Percentiles rank a stretch among this genome's conserved stretches.
These are phyloP conservation scores for Emydocephalus ijimae DNA, from an alignment of 2,113 vertebrate species.

Conservation along the genomic window DNA sequence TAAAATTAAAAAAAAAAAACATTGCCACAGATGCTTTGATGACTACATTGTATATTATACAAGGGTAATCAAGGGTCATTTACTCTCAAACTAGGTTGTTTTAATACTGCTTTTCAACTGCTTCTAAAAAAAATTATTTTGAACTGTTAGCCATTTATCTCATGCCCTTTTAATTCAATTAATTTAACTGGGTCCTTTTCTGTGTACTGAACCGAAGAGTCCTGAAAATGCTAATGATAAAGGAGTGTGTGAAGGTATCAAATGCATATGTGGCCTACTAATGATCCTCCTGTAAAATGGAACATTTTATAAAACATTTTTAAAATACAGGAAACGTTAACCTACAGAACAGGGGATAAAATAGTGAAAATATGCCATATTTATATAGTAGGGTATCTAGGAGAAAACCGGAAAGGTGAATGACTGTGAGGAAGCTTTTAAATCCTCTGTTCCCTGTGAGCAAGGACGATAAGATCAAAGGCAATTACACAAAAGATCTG, in stretches of 20 bases:
- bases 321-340: slow-evolving; percentile 54
- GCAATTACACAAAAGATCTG: slow-evolving; percentile 56
- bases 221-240: not conserved
- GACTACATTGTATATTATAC: not conserved
- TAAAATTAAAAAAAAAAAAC: not conserved
- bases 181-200: not conserved
- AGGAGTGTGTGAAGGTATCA: not conserved
- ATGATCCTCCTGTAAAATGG: slow-evolving; percentile 26
- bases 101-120: not conserved
- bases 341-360: slow-evolving; percentile 31
- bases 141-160: not conserved
- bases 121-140: not conserved
- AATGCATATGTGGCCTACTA: slow-evolving; percentile 26
- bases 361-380: slow-evolving; percentile 39
- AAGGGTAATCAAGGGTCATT: not conserved
- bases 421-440: slow-evolving; percentile 51
- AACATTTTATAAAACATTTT: slow-evolving; percentile 56
- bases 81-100: not conserved
- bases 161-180: not conserved
- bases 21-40: not conserved
- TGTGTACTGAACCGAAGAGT: not conserved
- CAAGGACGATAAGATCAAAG: slow-evolving; percentile 55
- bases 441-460: slow-evolving; percentile 58
- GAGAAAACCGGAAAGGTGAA: slow-evolving; percentile 57
- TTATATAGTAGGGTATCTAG: slow-evolving; percentile 45